Evolutionary conservation across 2,888 invertebrate genomes (phyloP).

Genomic region (Paralinhomoeus sp.): DNA sequence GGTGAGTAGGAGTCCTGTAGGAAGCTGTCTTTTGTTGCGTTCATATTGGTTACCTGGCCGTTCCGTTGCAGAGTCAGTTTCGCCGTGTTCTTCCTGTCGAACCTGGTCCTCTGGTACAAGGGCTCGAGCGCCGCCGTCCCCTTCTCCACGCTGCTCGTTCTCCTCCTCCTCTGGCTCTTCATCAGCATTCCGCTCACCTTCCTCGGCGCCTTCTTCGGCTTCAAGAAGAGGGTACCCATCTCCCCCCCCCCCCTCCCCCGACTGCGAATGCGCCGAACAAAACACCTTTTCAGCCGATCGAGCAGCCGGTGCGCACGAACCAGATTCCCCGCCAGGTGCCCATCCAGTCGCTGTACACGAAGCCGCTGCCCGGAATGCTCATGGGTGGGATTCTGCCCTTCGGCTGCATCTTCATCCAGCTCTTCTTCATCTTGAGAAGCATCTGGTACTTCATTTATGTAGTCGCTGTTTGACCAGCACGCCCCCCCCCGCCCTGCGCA

Average conservation of each 20-base stretch:
- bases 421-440: conserved; percentile 94
- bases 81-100: conserved; percentile 85
- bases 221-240: conserved; percentile 56
- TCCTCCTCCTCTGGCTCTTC: conserved; percentile 84
- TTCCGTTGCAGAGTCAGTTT: conserved; percentile 56
- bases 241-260: background rate
- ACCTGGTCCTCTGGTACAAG: conserved; percentile 80
- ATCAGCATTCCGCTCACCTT: conserved; percentile 96
- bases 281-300: conserved; percentile 45
- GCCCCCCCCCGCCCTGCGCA: conserved; percentile 20
- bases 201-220: conserved; percentile 92
- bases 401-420: conserved; percentile 91
- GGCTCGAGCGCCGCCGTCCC: conserved; percentile 89
- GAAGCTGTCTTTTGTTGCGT: too few relatives aligned
- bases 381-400: conserved; percentile 98
- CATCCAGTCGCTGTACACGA: conserved; percentile 91
- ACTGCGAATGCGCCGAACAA: background rate
- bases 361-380: conserved; percentile 64
- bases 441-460: conserved; percentile 49
- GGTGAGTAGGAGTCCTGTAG: conserved; percentile 40
- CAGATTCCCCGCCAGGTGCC: conserved; percentile 96
- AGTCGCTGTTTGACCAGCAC: background rate
- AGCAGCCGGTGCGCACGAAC: conserved; percentile 91
- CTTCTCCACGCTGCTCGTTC: conserved; percentile 75
- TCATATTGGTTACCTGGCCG: background rate